Percentiles rank a stretch among this genome's conserved stretches.
Conservation (phyloP, 2,797 vertebrate genomes). For the Myotis findleyi region DNA sequence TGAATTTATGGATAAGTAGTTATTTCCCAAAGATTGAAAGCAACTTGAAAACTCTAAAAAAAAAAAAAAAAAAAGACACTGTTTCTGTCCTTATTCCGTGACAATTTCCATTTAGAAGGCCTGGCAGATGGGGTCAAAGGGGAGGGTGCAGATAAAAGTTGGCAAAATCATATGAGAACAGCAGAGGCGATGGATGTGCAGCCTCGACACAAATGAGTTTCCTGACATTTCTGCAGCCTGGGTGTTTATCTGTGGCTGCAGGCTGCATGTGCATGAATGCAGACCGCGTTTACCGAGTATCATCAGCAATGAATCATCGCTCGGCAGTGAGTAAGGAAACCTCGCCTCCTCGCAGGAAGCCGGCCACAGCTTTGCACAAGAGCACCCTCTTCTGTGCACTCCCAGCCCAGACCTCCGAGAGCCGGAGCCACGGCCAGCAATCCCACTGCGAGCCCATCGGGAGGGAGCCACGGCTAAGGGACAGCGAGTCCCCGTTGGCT, state of each 20-base stretch:
- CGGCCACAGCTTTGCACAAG: slow-evolving; percentile 61
- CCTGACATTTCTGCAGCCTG: slow-evolving; percentile 38
- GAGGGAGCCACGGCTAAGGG: neutral
- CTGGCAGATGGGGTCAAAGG: neutral
- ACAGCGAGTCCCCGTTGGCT: neutral
- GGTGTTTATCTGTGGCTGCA: slow-evolving; percentile 50
- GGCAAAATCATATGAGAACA: slow-evolving; percentile 64
- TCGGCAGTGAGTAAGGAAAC: slow-evolving; percentile 18
- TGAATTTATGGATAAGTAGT: neutral
- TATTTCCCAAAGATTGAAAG: slow-evolving; percentile 14
- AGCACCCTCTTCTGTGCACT: slow-evolving; percentile 82
- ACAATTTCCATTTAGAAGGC: neutral
- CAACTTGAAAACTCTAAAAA: neutral
- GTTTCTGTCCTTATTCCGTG: neutral
- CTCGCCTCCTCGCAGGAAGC: neutral
- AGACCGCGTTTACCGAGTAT: slow-evolving; percentile 62
- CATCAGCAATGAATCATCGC: slow-evolving; percentile 73
- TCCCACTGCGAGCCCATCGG: rapidly evolving
- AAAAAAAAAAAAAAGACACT: neutral
- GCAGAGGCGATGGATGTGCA: neutral
- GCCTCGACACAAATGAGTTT: slow-evolving; percentile 43
- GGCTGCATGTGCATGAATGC: neutral
- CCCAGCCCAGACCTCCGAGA: neutral
- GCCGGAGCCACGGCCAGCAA: neutral
- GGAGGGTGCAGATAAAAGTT: neutral